Conservation (phyloP, 1,140 invertebrate species). For the Anastatus disparis region DNA sequence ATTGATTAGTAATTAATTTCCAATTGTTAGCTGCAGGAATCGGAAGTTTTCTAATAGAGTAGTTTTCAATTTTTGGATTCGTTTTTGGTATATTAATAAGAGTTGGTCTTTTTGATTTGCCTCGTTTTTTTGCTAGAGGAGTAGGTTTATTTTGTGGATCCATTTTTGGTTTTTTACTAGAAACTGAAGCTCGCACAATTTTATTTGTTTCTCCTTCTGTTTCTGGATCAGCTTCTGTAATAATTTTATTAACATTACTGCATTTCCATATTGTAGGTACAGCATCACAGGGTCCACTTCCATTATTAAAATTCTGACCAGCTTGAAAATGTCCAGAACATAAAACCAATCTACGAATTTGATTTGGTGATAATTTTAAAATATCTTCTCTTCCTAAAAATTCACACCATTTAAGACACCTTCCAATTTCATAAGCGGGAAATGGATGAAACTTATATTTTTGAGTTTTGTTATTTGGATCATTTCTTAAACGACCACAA, state of each 20-base stretch:
- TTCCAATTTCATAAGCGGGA: slow-evolving; percentile 64
- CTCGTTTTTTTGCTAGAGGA: slow-evolving; percentile 64
- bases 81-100: slow-evolving; percentile 61
- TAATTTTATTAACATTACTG: background rate
- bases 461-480: slow-evolving; percentile 60
- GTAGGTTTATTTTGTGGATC: slow-evolving; percentile 56
- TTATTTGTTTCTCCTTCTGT: slow-evolving; percentile 41
- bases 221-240: slow-evolving; percentile 11
- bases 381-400: slow-evolving; percentile 63
- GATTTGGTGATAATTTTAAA: slow-evolving; percentile 66
- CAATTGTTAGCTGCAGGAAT: slow-evolving; percentile 59
- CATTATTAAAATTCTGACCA: slow-evolving; percentile 60
- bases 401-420: slow-evolving; percentile 64
- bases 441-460: slow-evolving; percentile 65
- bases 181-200: slow-evolving; percentile 53
- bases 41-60: slow-evolving; percentile 57
- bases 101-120: slow-evolving; percentile 60
- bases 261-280: slow-evolving; percentile 57
- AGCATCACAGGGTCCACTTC: slow-evolving; percentile 59
- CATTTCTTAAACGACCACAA: slow-evolving; percentile 58
- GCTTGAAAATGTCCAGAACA: slow-evolving; percentile 63
- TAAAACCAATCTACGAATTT: slow-evolving; percentile 62
- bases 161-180: slow-evolving; percentile 63
- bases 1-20: slow-evolving; percentile 59
- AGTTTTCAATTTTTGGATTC: slow-evolving; percentile 54